A percentile compares a stretch with the other conserved stretches of the same genome.
phyloP scores from a whole-genome alignment of 2,888 invertebrate species.

The Agrochola lota region DNA sequence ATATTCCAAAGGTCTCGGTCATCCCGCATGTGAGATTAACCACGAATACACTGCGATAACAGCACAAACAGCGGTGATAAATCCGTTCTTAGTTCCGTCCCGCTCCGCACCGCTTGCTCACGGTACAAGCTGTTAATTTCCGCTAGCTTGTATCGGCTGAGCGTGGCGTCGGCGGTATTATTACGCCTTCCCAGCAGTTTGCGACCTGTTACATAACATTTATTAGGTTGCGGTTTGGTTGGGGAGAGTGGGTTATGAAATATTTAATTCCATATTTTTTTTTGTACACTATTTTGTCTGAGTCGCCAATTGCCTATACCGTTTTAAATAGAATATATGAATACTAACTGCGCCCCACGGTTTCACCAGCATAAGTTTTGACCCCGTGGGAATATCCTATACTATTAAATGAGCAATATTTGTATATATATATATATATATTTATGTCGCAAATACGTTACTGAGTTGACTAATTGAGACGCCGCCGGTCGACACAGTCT shows the following conservation, averaged over 20 bases:
- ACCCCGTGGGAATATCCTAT: too few relatives aligned
- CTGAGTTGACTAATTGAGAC: too few relatives aligned
- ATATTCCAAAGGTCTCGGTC: constrained; percentile 61
- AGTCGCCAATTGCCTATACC: too few relatives aligned
- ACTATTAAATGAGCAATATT: too few relatives aligned
- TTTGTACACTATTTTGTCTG: not conserved
- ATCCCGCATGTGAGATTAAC: constrained; percentile 60
- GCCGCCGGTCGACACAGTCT: too few relatives aligned
- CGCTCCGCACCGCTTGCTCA: constrained; percentile 73
- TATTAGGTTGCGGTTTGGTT: constrained; percentile 61
- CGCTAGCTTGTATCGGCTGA: constrained; percentile 86
- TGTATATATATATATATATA: too few relatives aligned
- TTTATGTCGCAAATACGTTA: too few relatives aligned
- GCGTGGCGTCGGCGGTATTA: constrained; percentile 83
- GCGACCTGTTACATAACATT: constrained; percentile 86
- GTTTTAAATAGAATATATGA: not conserved
- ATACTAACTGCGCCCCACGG: too few relatives aligned
- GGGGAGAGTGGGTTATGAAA: constrained; percentile 52
- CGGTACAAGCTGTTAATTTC: constrained; percentile 88
- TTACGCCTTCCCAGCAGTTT: constrained; percentile 87
- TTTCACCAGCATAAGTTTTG: too few relatives aligned
- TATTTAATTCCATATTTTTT: not conserved
- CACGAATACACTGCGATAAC: constrained; percentile 57
- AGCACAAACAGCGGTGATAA: constrained; percentile 74
- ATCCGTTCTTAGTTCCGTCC: constrained; percentile 79